Base-by-base conservation (phyloP, 2,888 invertebrate species). In the Eilema griseolum region DNA sequence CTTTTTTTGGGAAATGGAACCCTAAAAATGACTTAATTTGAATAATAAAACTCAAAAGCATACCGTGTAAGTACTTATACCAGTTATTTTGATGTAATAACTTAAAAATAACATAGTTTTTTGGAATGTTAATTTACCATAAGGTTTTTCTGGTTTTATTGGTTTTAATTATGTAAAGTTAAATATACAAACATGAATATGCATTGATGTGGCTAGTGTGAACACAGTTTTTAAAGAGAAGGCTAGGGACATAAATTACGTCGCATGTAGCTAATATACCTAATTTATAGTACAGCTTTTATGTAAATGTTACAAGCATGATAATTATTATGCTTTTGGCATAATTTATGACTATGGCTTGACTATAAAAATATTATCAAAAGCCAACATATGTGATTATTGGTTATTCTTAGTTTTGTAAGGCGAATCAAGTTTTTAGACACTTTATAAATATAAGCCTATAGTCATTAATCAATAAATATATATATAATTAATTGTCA, bases 281-380 rank as follows among this genome's bases (percentile, higher is more conserved):
- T 63, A 64, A 69, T 69, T 64, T 64, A 69, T 69, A 59, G 64
- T 37, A 41, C 56, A 56, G 37, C 62, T 68, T 69, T 64, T 41
- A 69, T 69, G 26, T 69, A 64, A 69, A 69, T 59, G 41, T 60
- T 60, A 64, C 63, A 64, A 69, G 59, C 69, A 62, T 68, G 62
- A 59, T 69, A 69, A 67, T 67, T 69, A 69, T 64, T 24, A 59
- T 59, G 59, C 60, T 66, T 26, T 37, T 3, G 2, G 26, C 26
- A 59, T 59, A 31, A 64, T 69, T 64, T 69, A 69, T 69, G 57
- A 8, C 14, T 41, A 59, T 24, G 59, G 41, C 26, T 60, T 31
- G 67, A 31, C 46, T 28, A 52, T 67, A 67, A 28, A 66, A 67
- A 59, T 37, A 41, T 66, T 11, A 24, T 26, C 20, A 62, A 24